A percentile compares a stretch with the other conserved stretches of the same genome.
These are phyloP conservation scores for Adela reaumurella DNA, from an alignment of 2,888 invertebrate species.

Conservation along the genomic window DNA sequence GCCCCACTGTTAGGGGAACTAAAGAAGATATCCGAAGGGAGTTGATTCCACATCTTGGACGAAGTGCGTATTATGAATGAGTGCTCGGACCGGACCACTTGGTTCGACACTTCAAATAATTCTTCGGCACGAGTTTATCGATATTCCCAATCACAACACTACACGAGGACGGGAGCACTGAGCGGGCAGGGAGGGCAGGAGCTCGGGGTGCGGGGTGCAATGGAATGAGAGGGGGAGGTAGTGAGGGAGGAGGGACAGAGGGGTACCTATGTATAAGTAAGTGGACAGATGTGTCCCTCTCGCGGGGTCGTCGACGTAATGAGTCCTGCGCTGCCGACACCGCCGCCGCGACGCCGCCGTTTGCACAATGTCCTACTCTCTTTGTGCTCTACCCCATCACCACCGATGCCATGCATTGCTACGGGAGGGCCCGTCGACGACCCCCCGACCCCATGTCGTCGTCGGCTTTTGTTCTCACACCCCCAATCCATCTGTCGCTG, in stretches of 20 bases:
- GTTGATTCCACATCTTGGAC: too few relatives aligned
- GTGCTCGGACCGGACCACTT: too few relatives aligned
- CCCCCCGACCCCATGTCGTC: background rate
- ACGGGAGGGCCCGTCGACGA: background rate
- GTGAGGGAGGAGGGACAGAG: background rate
- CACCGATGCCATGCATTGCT: background rate
- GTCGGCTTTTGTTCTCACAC: background rate
- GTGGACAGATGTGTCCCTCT: background rate
- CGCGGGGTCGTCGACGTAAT: background rate
- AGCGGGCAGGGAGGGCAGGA: too few relatives aligned
- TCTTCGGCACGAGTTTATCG: too few relatives aligned
- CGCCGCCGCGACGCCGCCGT: background rate
- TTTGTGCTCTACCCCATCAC: background rate
- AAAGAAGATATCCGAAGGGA: too few relatives aligned
- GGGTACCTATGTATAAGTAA: background rate
- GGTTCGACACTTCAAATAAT: too few relatives aligned
- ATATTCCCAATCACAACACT: too few relatives aligned
- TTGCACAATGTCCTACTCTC: background rate
- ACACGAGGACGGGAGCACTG: too few relatives aligned
- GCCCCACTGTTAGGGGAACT: too few relatives aligned
- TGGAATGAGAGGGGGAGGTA: too few relatives aligned
- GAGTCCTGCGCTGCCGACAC: background rate
- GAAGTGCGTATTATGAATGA: too few relatives aligned
- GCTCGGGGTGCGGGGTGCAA: too few relatives aligned
- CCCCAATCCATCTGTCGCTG: background rate